Evolutionary conservation across 2,797 vertebrate genomes (phyloP), one percentile per base, ranked within the genome.

Genomic region (Xerus rutilus): DNA sequence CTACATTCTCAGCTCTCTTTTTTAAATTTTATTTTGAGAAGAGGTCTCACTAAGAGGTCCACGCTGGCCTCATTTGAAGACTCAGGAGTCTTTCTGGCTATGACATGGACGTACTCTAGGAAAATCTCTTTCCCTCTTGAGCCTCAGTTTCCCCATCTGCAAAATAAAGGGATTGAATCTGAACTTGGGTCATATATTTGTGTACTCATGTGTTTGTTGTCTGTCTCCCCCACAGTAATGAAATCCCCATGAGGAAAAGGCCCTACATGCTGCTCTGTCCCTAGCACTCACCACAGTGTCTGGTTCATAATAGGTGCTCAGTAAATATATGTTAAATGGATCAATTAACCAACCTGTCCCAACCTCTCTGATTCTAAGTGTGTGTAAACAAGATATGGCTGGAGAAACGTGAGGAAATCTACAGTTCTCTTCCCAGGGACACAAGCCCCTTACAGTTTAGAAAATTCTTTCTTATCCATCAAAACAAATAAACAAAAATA

Each of bases 381-480:
- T 54, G 74, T 86, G 18, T 86, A 74, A 72, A 32, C 30, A 86
- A 90, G 39, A 10, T 43, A 49, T 43, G 32, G 30, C 82, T 88
- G 57, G 52, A 35, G 67, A 77, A 89, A 5, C 77, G 15, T 39
- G 65, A 91, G 57, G 90, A 97, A 93, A 74, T 17, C n/a, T 21
- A 28, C 76, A 92, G 4, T 74, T 18, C 35, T 49, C 35, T 88
- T 83, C 47, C 69, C 45, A 45, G 45, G 8, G 30, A 93, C 52
- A 70, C 7, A 23, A 23, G 67, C 84, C 65, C 39, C 18, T 89
- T 35, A 54, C 43, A 59, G 52, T 78, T 96, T 64, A 92, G 82
- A 86, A 87, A 95, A 54, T 83, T 49, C 54, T 89, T 92, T 91
- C 76, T 86, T 81, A 64, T 52, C 72, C 39, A 65, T 86, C 65